Conservation (phyloP, 53 echinoderm and acorn worm genomes). For the Paelopatides confundens region DNA sequence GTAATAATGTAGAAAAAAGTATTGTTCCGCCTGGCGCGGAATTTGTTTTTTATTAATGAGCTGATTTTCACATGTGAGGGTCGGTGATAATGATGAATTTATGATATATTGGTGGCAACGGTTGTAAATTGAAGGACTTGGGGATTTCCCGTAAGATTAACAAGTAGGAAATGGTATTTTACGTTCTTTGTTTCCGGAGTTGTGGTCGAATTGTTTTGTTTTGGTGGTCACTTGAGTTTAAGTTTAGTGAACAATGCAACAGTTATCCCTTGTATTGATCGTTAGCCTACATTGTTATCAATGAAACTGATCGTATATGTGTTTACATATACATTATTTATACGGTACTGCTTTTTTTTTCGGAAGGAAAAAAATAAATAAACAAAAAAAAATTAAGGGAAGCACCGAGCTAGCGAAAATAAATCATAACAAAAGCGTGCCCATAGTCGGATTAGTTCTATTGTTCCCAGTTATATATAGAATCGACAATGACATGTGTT, state of each 20-base stretch:
- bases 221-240: neutral
- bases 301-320: too few relatives aligned
- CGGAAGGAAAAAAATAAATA: too few relatives aligned
- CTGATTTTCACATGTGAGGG: conserved; percentile 52
- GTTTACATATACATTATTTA: too few relatives aligned
- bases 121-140: neutral
- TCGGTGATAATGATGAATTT: conserved; percentile 31
- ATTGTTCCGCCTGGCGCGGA: conserved; percentile 63
- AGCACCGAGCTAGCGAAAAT: too few relatives aligned
- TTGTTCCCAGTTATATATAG: too few relatives aligned
- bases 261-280: neutral
- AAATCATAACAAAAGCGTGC: too few relatives aligned
- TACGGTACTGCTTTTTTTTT: too few relatives aligned
- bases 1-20: conserved; percentile 51
- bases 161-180: neutral
- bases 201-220: conserved; percentile 28
- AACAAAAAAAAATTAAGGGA: too few relatives aligned
- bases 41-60: conserved; percentile 61
- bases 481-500: too few relatives aligned
- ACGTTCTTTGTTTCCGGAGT: conserved; percentile 27
- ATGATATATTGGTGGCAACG: neutral
- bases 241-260: neutral
- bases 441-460: too few relatives aligned
- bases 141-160: conserved; percentile 36
- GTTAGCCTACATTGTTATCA: too few relatives aligned